phyloP scores from a whole-genome alignment of 1,140 invertebrate species.

The Euwallacea similis region DNA sequence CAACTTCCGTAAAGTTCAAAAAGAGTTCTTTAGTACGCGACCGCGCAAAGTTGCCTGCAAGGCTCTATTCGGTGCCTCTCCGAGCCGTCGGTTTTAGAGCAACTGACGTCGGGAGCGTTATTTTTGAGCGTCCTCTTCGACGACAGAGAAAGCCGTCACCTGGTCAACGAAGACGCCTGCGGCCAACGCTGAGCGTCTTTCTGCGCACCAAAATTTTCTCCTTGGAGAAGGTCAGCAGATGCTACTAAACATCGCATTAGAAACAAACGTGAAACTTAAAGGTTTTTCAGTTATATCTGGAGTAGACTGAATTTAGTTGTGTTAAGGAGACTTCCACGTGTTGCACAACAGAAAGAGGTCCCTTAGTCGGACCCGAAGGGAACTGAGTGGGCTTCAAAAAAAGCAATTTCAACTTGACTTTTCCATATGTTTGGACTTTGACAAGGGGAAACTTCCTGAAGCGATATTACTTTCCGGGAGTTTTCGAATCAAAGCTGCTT shows the following conservation, averaged over 20 bases:
- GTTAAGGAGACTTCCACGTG: not conserved
- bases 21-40: not conserved
- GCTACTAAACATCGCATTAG: not conserved
- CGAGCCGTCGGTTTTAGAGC: conserved; percentile 4
- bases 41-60: not conserved
- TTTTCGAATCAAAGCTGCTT: too few species aligned
- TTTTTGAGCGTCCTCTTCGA: conserved; percentile 7
- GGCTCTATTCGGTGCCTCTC: conserved; percentile 5
- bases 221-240: not conserved
- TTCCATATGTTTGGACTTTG: not conserved
- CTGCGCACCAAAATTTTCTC: not conserved
- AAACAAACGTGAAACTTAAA: not conserved
- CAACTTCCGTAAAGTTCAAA: not conserved
- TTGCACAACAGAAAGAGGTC: not conserved
- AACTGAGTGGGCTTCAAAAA: not conserved
- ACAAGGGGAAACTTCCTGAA: too few species aligned
- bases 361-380: not conserved
- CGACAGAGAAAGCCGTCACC: conserved; percentile 1
- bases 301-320: not conserved
- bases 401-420: not conserved
- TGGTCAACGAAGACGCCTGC: conserved; percentile 25
- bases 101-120: conserved; percentile 15
- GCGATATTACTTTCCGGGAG: too few species aligned
- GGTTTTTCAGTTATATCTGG: not conserved
- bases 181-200: not conserved